Evolutionary conservation across 2,113 vertebrate species (phyloP).

Genomic region (Morphnarchus princeps): DNA sequence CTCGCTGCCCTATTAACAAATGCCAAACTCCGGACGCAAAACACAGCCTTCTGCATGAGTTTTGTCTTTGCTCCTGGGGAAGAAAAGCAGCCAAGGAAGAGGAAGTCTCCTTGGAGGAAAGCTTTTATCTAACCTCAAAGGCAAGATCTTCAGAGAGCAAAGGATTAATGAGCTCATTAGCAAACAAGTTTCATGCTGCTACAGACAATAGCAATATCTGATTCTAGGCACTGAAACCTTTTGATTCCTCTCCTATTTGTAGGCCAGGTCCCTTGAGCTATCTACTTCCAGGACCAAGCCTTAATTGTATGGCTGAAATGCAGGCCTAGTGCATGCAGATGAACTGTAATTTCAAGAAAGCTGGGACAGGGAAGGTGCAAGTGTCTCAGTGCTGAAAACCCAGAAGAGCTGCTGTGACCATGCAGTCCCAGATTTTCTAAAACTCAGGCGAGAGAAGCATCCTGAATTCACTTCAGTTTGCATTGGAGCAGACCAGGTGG

Average conservation of each 20-base stretch:
- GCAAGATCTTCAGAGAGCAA: background rate
- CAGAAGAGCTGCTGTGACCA: background rate
- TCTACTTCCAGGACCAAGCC: background rate
- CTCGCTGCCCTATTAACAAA: background rate
- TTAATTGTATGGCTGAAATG: background rate
- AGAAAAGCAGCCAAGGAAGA: background rate
- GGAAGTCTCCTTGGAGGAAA: background rate
- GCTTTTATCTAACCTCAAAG: conserved; percentile 33
- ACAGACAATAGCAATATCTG: background rate
- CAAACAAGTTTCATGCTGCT: background rate
- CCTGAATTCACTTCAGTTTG: background rate
- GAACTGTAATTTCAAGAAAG: background rate
- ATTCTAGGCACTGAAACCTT: background rate
- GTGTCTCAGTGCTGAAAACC: background rate
- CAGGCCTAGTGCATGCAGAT: background rate
- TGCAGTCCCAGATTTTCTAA: background rate
- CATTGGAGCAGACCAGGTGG: background rate
- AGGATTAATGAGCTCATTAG: background rate
- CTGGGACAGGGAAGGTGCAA: background rate
- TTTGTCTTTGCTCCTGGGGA: background rate
- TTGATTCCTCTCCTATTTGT: background rate
- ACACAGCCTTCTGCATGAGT: background rate
- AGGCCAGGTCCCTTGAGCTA: background rate
- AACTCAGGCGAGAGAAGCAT: background rate
- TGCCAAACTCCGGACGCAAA: background rate